phyloP scores from a whole-genome alignment of 2,113 vertebrate species.

The Penelope pileata region DNA sequence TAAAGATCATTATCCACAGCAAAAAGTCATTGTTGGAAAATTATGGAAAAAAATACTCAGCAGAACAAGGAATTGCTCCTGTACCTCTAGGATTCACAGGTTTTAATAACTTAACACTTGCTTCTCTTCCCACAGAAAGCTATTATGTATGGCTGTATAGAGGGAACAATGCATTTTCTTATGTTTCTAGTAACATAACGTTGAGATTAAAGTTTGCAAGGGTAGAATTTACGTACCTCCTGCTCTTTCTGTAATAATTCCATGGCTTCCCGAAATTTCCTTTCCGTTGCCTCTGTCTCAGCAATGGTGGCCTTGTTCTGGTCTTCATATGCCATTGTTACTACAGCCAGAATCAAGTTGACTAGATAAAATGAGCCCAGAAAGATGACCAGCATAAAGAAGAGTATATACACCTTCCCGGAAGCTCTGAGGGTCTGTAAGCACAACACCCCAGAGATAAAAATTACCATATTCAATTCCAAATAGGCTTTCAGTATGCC shows the following conservation, averaged over 20 bases:
- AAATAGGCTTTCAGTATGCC: not conserved
- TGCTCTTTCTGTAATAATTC: conserved; percentile 87
- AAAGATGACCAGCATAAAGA: conserved; percentile 98
- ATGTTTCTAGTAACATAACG: not conserved
- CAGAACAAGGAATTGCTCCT: not conserved
- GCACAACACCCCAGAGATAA: conserved; percentile 32
- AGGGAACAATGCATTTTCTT: not conserved
- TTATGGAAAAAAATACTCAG: not conserved
- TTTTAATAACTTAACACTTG: not conserved
- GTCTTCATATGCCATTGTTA: conserved; percentile 97
- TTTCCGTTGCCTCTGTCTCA: conserved; percentile 90
- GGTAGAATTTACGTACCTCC: conserved; percentile 72
- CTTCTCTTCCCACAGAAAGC: not conserved
- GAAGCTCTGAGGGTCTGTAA: conserved; percentile 91
- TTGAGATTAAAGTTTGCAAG: not conserved
- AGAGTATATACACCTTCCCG: conserved; percentile 95
- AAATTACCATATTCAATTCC: not conserved
- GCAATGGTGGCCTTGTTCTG: conserved; percentile 96
- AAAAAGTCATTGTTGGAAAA: not conserved
- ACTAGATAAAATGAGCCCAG: conserved; percentile 97
- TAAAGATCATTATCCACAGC: not conserved
- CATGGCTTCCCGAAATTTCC: conserved; percentile 85
- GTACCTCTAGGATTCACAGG: not conserved
- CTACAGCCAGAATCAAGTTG: conserved; percentile 97
- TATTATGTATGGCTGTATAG: not conserved